Base-by-base conservation (phyloP, 2,888 invertebrate genomes). In the Tipula helvola region DNA sequence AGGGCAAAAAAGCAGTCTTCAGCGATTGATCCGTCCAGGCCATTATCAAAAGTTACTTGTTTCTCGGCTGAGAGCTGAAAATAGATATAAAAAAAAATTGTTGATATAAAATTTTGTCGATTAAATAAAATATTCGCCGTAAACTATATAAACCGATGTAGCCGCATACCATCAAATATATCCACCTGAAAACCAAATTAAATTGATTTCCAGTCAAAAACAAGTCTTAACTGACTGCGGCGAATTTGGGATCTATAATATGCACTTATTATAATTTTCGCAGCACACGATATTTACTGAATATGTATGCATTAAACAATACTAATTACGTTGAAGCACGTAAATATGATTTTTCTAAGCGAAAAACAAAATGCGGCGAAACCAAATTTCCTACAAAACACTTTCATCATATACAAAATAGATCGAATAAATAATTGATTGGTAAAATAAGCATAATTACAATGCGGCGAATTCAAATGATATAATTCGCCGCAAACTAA, bases 1-100 rank as follows among this genome's bases (percentile, higher is more conserved):
- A 99, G 98, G 28, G 98, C 97, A 92, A 99, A 99, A 91, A 95
- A 99, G 90, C 98, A 98, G 91, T 99, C 99, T 92, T 99, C 99
- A 28, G 99, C 98, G n/a, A 99, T 96, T 0, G 98, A 98, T 28
- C 99, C 98, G 91, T 98, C 98, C 88, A 97, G 93, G 16, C 99
- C 99, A 91, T 99, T 98, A 92, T 99, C 98, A 92, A 98, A 99
- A 0, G 97, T 97, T 0, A 99, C 98, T 88, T 95, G 94, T 88
- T 95, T 95, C 91, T 98, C 98, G n/a, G 98, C 97, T 89, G 94
- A 94, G 88, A 97, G 95, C 97, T 97, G 91, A 5, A 93, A 71
- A 71, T 28, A 10, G 3, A 44, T 44, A 52, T n/a, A 52, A 47
- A 57, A 18, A n/a, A n/a, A 52, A 52, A 52, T 52, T n/a, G n/a